Percentiles rank a stretch among this genome's conserved stretches.
phyloP scores from a whole-genome alignment of 2,888 invertebrate species.

The Hydroisotoma schaefferi region DNA sequence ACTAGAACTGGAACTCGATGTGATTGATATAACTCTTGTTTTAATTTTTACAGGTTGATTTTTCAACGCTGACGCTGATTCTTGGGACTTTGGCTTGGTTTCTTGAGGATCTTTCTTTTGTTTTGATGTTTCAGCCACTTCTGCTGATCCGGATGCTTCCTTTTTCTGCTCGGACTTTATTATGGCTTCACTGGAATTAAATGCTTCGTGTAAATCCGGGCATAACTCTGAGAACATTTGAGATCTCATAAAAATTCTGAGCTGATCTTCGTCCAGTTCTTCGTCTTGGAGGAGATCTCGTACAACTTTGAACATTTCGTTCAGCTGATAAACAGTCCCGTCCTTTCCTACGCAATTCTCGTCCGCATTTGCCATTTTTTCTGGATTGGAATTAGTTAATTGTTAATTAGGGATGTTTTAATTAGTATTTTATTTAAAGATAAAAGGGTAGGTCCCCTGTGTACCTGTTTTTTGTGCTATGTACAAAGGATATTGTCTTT shows the following conservation, averaged over 20 bases:
- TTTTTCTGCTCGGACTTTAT: not conserved
- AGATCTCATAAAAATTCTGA: constrained; percentile 9
- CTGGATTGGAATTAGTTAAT: too few species aligned
- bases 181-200: not conserved
- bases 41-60: too few species aligned
- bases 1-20: too few species aligned
- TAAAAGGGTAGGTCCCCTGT: too few species aligned
- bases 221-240: constrained; percentile 24
- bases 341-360: too few species aligned
- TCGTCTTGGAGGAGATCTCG: constrained; percentile 19
- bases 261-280: constrained; percentile 15
- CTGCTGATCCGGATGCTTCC: not conserved
- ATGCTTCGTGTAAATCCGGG: constrained; percentile 18
- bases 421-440: too few species aligned
- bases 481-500: too few species aligned
- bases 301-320: constrained; percentile 12
- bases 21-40: too few species aligned
- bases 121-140: not conserved
- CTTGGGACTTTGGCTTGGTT: not conserved
- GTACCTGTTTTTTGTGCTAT: too few species aligned
- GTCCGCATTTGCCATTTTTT: too few species aligned
- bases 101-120: not conserved
- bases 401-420: too few species aligned
- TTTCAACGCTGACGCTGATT: not conserved
- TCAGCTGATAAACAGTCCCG: not conserved